Evolutionary conservation across 1,140 invertebrate species (phyloP).

Genomic region (Chironomus striatipennis): DNA sequence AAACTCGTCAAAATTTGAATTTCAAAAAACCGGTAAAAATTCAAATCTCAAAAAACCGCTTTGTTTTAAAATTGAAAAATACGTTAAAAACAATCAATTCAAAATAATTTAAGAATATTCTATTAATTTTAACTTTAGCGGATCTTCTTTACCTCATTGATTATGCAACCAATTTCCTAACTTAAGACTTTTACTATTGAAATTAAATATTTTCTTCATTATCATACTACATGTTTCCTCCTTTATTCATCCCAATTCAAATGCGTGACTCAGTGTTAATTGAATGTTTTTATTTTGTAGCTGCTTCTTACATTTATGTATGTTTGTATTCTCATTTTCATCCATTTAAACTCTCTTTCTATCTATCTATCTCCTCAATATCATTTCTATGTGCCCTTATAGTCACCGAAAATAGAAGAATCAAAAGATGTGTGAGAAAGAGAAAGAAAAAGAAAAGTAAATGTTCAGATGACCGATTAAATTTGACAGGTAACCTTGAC

Average conservation of each 20-base stretch:
- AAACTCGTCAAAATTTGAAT: no score
- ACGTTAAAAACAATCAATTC: no score
- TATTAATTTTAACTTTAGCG: no score
- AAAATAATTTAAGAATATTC: no score
- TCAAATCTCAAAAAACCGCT: no score
- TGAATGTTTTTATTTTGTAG: neutral
- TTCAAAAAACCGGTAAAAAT: no score
- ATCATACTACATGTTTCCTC: neutral
- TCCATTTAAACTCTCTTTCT: neutral
- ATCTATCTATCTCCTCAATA: neutral
- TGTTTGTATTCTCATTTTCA: neutral
- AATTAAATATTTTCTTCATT: neutral
- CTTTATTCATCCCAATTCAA: neutral
- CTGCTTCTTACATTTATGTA: neutral
- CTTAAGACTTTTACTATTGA: neutral
- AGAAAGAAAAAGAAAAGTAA: neutral
- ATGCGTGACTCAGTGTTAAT: slow-evolving; percentile 22
- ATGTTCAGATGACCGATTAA: slow-evolving; percentile 12
- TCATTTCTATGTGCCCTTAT: neutral
- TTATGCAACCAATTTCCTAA: no score
- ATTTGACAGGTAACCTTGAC: slow-evolving; percentile 18
- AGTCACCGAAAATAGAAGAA: neutral
- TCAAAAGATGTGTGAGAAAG: neutral
- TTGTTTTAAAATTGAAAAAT: no score
- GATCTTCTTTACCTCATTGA: no score